Evolutionary conservation across 2,113 vertebrate genomes (phyloP), one percentile per base, ranked within the genome.

Genomic region (Rhegmatorhina hoffmannsi): DNA sequence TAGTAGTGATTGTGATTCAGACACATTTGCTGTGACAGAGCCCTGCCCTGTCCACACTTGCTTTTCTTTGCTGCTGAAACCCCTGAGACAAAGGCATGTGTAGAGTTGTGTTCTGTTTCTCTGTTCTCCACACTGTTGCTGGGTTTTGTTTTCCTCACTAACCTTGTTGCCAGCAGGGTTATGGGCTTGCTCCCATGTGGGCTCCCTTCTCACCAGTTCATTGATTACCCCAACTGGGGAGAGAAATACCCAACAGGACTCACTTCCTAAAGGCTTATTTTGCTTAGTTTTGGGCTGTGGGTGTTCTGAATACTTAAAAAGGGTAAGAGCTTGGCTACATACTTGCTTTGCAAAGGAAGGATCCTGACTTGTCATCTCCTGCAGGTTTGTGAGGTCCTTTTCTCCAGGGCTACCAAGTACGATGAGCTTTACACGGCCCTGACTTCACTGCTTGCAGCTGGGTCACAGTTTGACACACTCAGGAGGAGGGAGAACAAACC

Each of bases 361-460:
- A 13, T 67, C 11, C 47, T 76, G 18, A 50, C 28, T 73, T 89
- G 18, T 87, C n/a, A 46, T 36, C 53, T 82, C 63, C n/a, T 90
- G 56, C 95, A 99, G 99, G 98, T 99, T 26, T 99, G 98, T 89
- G 98, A 99, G 46, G 99, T 99, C 80, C 98, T 99, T 62, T 99
- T 99, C 96, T 98, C 97, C 47, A 98, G 98, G 94, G 94, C 98
- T 19, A 92, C 98, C 7, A 99, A 99, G 94, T 99, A 99, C 1
- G 99, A 99, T 6, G 98, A 99, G 44, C 97, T 99, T 59, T 99
- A 99, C 29, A 21, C 97, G 3, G 98, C 98, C 49, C 96, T 99
- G 82, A 98, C 99, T n/a, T 98, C 98, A 0, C 95, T 99, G 23
- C 98, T 99, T 88, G 98, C 98, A 5, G 99, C 99, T 16, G 99